Evolutionary conservation across 2,113 vertebrate species (phyloP), one percentile per base, ranked within the genome.

Genomic region (Mesocricetus auratus): DNA sequence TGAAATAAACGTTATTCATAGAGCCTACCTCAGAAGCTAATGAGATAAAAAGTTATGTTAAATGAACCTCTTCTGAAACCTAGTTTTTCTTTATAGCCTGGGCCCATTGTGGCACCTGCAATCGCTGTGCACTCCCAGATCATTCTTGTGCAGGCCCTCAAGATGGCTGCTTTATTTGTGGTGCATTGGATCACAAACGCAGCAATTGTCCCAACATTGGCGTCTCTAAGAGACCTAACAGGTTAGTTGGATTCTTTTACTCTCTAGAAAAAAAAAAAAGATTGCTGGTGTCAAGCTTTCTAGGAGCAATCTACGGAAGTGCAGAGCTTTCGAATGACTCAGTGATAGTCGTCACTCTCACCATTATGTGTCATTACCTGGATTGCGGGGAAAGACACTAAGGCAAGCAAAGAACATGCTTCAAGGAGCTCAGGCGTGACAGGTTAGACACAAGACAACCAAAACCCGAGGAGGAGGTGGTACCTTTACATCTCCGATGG

Each of bases 31-130:
- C 89, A 78, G 86, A 92, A 74, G 45, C 78, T 69, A 95, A 50
- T 81, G 87, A 93, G 53, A 92, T 60, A 66, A 90, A 90, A 93
- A 93, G 86, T 47, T 42, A 11, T 39, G 42, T 47, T 69, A 71
- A 73, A 31, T 91, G 56, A 86, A 31, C 62, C 68, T 19, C 85
- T 62, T 93, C 56, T 96, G 88, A 98, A 73, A 75, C 47, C 19
- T 17, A 4, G 56, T 85, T 33, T 62, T 36, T 2, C 93, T 98
- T 96, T 96, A 15, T 91, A 99, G 99, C 99, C 7, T 99, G 99
- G 99, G 97, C 91, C 94, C 99, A 99, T 98, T 99, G 99, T 94
- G 91, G 69, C 73, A 53, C 77, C 9, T 99, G 99, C 89, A 97
- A 91, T 36, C 98, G 89, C 92, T 99, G 99, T 17, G 98, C 98